Base-by-base conservation (phyloP, 2,888 invertebrate genomes). In the Lomographa bimaculata region DNA sequence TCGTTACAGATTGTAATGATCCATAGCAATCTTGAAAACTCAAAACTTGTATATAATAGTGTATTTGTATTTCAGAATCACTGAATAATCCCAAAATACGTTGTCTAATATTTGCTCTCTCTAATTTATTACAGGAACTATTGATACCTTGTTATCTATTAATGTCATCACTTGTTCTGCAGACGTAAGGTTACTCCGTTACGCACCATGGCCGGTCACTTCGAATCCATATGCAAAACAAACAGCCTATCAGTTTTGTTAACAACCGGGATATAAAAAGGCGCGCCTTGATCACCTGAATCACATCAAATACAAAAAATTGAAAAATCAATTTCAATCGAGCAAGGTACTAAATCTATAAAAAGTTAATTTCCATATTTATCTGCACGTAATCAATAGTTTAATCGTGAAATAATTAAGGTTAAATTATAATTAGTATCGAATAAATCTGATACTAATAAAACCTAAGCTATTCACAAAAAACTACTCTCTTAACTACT, bases 91-190 rank as follows among this genome's bases (percentile, higher is more conserved):
- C n/a, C n/a, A n/a, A n/a, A n/a, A n/a, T n/a, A n/a, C n/a, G n/a
- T n/a, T n/a, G 46, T 54, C 34, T 60, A 51, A 51, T 57, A 40
- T 60, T 56, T 57, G 33, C 58, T 10, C 18, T 23, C 41, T 57
- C 50, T 59, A 56, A 59, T 71, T 63, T 51, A 68, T 77, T 78
- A 71, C 77, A 78, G 77, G 75, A 64, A 51, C 44, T 64, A 50
- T 50, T 50, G 46, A 30, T 59, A 59, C 54, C 55, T 18, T 61
- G 60, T 60, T 66, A 61, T 32, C 41, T 70, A 64, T 67, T 57
- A 46, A 57, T 59, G 57, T 60, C 54, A 68, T 61, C 75, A 62
- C 71, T 78, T 78, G 59, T 77, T 65, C 79, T 71, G 64, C 79
- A 78, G 79, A 75, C 58, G 61, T 75, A 61, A 60, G 56, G 61